A percentile compares a stretch with the other conserved stretches of the same genome.
Evolutionary conservation across 1,140 invertebrate species (phyloP).

Genomic region (Nephila pilipes): DNA sequence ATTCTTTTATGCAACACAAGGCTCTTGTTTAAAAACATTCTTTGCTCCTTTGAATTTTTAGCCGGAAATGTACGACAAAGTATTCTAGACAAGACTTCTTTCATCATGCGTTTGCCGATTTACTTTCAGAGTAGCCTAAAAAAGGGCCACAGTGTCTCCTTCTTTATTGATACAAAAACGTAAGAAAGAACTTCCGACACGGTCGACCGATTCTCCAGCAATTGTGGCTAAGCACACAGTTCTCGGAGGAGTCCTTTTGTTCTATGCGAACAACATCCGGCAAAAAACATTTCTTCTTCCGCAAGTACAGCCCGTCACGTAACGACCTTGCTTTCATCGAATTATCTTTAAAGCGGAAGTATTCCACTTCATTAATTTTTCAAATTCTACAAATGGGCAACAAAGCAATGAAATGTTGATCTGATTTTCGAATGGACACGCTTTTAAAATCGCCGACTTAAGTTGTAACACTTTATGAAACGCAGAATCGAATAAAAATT

Average conservation of each 20-base stretch:
- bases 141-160: background rate
- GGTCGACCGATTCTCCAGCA: background rate
- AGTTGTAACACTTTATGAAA: background rate
- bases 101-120: no score
- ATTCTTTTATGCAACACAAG: no score
- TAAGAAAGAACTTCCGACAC: background rate
- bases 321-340: background rate
- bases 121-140: no score
- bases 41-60: background rate
- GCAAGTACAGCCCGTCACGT: background rate
- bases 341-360: background rate
- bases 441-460: background rate
- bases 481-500: background rate
- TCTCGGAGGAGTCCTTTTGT: background rate
- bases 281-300: constrained; percentile 30
- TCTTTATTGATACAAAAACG: background rate
- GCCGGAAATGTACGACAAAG: background rate
- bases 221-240: no score
- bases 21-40: no score
- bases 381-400: background rate
- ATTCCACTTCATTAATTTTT: background rate
- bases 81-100: no score
- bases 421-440: background rate
- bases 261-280: constrained; percentile 41
- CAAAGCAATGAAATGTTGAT: background rate